Percentiles rank a stretch among this genome's conserved stretches.
Evolutionary conservation across 1,140 invertebrate genomes (phyloP).

Genomic region (Zaprionus tsacasi): DNA sequence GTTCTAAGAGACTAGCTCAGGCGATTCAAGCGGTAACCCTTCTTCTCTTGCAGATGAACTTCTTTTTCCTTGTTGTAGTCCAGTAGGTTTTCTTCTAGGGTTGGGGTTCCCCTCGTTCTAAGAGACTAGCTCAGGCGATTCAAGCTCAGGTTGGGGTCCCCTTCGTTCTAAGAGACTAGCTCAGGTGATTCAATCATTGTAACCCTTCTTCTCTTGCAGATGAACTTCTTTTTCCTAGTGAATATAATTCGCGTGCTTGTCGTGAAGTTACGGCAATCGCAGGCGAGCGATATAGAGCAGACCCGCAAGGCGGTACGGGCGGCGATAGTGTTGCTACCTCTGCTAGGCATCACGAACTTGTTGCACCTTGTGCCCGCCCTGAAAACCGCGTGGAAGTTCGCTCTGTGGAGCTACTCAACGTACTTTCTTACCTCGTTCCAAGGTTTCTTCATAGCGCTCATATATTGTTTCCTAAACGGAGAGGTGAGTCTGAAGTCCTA

Average conservation of each 20-base stretch:
- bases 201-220: conserved; percentile 85
- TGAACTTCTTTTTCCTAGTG: conserved; percentile 93
- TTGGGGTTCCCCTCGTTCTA: no score
- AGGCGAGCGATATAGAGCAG: conserved; percentile 92
- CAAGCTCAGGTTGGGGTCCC: no score
- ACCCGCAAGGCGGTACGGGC: conserved; percentile 92
- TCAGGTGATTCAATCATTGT: no score
- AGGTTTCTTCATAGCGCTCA: conserved; percentile 92
- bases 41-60: no score
- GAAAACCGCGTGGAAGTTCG: conserved; percentile 89
- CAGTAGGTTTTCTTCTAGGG: no score
- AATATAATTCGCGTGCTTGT: conserved; percentile 94
- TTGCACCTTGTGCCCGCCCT: conserved; percentile 90
- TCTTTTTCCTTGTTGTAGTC: no score
- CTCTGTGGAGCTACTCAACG: conserved; percentile 91
- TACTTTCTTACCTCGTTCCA: conserved; percentile 94
- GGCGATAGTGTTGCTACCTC: conserved; percentile 90
- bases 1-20: no score
- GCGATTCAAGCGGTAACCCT: no score
- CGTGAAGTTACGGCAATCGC: conserved; percentile 91
- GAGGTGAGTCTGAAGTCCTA: conserved; percentile 87
- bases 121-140: no score
- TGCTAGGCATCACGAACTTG: conserved; percentile 93
- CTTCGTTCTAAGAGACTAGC: no score
- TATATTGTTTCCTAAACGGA: conserved; percentile 95